Base-by-base conservation (phyloP, 2,888 invertebrate species). In the Drosophila niveifrons region DNA sequence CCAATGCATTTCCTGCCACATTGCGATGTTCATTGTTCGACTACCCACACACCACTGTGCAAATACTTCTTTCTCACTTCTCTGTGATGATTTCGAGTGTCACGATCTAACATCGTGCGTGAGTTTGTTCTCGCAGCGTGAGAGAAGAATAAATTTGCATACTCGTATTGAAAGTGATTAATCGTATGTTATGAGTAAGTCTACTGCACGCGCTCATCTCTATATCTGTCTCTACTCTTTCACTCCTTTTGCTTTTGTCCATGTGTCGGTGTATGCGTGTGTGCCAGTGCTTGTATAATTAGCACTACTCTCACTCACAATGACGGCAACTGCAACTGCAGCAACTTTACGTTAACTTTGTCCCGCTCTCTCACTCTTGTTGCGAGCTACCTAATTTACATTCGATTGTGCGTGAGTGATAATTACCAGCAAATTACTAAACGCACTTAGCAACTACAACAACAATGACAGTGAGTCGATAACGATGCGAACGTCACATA, bases 321-420 rank as follows among this genome's bases (percentile, higher is more conserved):
- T 43, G 41, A 36, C 56, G 63, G 72, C 47, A 44, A 44, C 53
- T 66, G 72, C 65, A 71, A 52, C 29, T 55, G 69, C 55, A 55
- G 61, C 55, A 56, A 43, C 57, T 66, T 65, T 53, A 43, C 57
- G 65, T 65, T 53, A 34, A 28, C 63, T 53, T 31, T 18, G 34
- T 31, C 41, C 28, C 34, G 59, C 47, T 39, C 36, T 11, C 29
- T 47, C 36, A 48, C 44, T 46, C 47, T 52, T 3, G 1, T 3
- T 34, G 11, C 11, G 36, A 39, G 31, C 52, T 52, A 56, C 44
- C 76, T 66, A 73, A 74, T 80, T 79, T 74, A 66, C 73, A 78
- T 88, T 76, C 80, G 72, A 83, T 86, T 78, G 86, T 86, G 88
- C 86, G 87, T 85, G 80, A 82, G 78, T 78, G 86, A 83, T 88